Percentiles rank a stretch among this genome's conserved stretches.
These are phyloP conservation scores for Anarhynchus alexandrinus DNA, from an alignment of 2,113 vertebrate genomes.

Conservation along the genomic window DNA sequence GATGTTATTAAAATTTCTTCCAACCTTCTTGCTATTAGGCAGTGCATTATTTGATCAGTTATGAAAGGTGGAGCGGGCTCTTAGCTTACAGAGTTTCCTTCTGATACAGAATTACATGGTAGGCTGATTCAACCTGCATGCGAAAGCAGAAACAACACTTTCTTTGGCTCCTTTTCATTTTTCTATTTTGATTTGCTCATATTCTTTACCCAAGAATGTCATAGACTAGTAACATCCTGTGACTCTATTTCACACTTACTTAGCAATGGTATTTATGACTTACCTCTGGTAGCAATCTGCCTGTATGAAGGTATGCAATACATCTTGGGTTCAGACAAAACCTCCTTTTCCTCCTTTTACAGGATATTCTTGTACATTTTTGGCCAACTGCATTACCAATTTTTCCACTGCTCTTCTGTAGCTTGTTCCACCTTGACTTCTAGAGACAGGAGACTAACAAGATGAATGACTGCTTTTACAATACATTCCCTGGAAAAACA, in stretches of 20 bases:
- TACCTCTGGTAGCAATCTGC: slow-evolving; percentile 5
- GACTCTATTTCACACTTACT: slow-evolving; percentile 41
- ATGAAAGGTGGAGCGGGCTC: neutral
- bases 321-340: neutral
- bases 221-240: neutral
- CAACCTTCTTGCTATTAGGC: neutral
- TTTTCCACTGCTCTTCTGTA: neutral
- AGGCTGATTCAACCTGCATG: slow-evolving; percentile 11
- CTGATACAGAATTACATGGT: slow-evolving; percentile 18
- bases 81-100: slow-evolving; percentile 14
- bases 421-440: neutral
- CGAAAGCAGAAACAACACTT: slow-evolving; percentile 29
- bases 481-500: neutral
- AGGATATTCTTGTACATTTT: neutral
- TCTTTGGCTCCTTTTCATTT: slow-evolving; percentile 7
- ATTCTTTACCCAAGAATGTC: neutral
- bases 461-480: neutral
- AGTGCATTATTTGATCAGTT: slow-evolving; percentile 38
- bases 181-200: slow-evolving; percentile 7
- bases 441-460: neutral
- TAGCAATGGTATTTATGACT: slow-evolving; percentile 21
- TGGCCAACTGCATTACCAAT: neutral
- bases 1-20: slow-evolving; percentile 40
- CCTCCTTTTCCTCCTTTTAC: neutral
- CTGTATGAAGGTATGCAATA: neutral